phyloP scores from a whole-genome alignment of 2,113 vertebrate genomes.

The Peromyscus polionotus region DNA sequence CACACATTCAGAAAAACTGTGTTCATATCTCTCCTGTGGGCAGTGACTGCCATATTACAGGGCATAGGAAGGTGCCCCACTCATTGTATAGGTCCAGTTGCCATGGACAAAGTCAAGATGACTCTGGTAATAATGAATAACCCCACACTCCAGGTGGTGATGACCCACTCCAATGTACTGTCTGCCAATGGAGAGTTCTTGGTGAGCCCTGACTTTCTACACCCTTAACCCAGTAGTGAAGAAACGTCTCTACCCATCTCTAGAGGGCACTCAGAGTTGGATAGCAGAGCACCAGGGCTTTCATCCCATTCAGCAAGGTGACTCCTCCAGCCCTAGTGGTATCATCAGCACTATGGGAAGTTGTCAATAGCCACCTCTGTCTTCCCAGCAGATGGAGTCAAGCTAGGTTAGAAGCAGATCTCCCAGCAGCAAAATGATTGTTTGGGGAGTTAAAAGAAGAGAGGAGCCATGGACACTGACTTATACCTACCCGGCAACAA shows the following conservation, averaged over 20 bases:
- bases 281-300: not conserved
- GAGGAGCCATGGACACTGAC: accelerated
- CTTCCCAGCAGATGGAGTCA: not conserved
- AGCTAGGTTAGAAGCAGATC: not conserved
- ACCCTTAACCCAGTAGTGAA: accelerated
- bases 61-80: not conserved
- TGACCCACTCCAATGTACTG: not conserved
- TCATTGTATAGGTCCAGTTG: too few species aligned
- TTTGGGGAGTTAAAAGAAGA: not conserved
- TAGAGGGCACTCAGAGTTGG: not conserved
- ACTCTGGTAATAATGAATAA: not conserved
- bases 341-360: not conserved
- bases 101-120: not conserved
- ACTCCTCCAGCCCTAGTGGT: not conserved
- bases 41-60: not conserved
- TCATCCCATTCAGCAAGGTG: too few species aligned
- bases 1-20: not conserved
- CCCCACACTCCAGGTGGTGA: not conserved
- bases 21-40: accelerated
- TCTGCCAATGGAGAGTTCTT: not conserved
- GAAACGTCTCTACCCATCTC: not conserved
- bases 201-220: not conserved
- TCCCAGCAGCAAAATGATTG: not conserved
- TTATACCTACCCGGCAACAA: too few species aligned
- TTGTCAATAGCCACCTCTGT: not conserved